phyloP scores from a whole-genome alignment of 35 echinoderm and acorn worm genomes.

The Heliocidaris erythrogramma region DNA sequence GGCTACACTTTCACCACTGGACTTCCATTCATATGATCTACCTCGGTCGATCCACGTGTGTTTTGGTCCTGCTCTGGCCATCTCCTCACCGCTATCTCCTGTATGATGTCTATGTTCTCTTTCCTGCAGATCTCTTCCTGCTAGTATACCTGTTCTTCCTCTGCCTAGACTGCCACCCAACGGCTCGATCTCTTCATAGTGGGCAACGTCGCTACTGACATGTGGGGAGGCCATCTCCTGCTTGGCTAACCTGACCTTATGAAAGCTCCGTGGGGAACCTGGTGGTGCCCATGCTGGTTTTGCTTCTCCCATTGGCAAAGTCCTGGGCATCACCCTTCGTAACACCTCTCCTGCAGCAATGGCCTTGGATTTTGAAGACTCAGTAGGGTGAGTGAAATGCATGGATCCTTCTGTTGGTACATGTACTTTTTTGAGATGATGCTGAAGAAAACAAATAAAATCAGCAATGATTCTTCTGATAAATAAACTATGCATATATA shows the following conservation, averaged over 20 bases:
- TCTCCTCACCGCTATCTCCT: neutral
- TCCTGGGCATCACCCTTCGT: neutral
- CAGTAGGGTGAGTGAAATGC: slow-evolving; percentile 6
- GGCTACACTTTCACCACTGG: neutral
- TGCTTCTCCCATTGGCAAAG: neutral
- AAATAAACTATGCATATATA: too few species aligned
- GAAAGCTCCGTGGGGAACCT: slow-evolving; percentile 28
- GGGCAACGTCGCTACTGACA: neutral
- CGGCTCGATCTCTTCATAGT: neutral
- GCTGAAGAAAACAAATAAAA: neutral
- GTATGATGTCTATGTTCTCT: neutral
- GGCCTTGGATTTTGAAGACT: slow-evolving; percentile 30
- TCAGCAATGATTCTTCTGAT: too few species aligned
- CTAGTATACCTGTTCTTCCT: neutral
- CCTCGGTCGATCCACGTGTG: neutral
- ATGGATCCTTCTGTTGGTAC: neutral
- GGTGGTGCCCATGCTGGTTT: slow-evolving; percentile 27
- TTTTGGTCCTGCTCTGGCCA: neutral
- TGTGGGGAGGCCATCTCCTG: neutral
- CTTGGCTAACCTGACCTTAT: neutral
- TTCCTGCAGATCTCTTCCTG: neutral
- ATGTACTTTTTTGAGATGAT: neutral
- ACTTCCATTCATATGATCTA: neutral
- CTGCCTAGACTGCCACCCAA: neutral
- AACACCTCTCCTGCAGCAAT: neutral